Conservation (phyloP, 2,797 vertebrate genomes). For the Streptopelia turtur region DNA sequence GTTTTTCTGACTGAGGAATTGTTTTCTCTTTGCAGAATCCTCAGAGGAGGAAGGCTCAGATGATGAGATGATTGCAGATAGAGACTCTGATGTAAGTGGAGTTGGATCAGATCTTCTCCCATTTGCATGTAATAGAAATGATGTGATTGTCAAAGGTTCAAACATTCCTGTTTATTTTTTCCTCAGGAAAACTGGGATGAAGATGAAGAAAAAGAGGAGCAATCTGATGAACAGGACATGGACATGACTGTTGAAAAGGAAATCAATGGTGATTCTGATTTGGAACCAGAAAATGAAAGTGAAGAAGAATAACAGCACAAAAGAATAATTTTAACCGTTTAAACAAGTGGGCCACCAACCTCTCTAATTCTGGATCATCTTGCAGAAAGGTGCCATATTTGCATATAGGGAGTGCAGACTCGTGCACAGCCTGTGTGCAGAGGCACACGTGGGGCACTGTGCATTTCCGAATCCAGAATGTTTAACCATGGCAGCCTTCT, state of each 20-base stretch:
- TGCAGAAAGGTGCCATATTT: slow-evolving; percentile 42
- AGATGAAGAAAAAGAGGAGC: slow-evolving; percentile 78
- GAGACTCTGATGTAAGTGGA: slow-evolving; percentile 92
- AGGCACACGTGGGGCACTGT: slow-evolving; percentile 32
- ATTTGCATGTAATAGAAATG: neutral
- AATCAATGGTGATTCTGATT: slow-evolving; percentile 93
- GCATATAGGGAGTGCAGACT: slow-evolving; percentile 52
- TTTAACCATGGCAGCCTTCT: slow-evolving; percentile 70
- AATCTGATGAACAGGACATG: slow-evolving; percentile 76
- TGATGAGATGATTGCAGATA: slow-evolving; percentile 87
- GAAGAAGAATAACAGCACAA: slow-evolving; percentile 89
- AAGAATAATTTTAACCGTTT: slow-evolving; percentile 14
- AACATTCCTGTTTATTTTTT: neutral
- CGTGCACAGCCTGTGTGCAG: slow-evolving; percentile 24
- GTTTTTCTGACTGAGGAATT: neutral
- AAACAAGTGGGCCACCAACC: slow-evolving; percentile 48
- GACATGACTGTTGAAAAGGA: slow-evolving; percentile 87
- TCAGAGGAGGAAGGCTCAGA: slow-evolving; percentile 91
- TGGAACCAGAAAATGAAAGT: slow-evolving; percentile 93
- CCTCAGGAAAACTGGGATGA: slow-evolving; percentile 92
- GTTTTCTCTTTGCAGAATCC: slow-evolving; percentile 83
- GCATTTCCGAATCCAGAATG: slow-evolving; percentile 65
- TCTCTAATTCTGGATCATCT: slow-evolving; percentile 49
- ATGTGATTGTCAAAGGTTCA: neutral
- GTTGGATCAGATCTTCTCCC: neutral